A percentile compares a stretch with the other conserved stretches of the same genome.
phyloP scores from a whole-genome alignment of 1,140 invertebrate genomes.

The Temnothorax nylanderi region DNA sequence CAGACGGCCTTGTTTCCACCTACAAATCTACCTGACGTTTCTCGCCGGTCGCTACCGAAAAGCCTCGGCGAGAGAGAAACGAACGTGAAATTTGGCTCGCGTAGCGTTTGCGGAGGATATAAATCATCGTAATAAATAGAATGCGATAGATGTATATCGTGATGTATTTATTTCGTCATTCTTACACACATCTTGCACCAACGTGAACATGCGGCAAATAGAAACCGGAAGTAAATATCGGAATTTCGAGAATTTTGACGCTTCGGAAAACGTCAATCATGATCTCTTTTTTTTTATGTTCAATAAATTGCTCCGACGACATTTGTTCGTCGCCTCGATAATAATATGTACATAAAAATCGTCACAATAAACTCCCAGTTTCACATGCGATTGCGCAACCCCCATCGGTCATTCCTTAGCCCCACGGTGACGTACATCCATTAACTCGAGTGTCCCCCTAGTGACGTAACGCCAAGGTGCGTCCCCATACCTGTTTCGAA shows the following conservation, averaged over 20 bases:
- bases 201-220: background rate
- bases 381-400: constrained; percentile 60
- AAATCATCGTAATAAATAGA: constrained; percentile 42
- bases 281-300: background rate
- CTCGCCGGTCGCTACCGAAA: constrained; percentile 39
- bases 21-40: constrained; percentile 45
- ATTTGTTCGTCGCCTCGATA: background rate
- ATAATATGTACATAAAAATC: constrained; percentile 18
- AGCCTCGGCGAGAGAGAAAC: constrained; percentile 32
- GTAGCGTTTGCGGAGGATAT: background rate
- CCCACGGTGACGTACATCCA: constrained; percentile 71
- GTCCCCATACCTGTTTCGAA: constrained; percentile 80
- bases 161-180: constrained; percentile 14
- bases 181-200: background rate
- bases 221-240: background rate
- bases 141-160: constrained; percentile 2
- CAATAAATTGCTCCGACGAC: background rate
- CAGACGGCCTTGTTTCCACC: constrained; percentile 59
- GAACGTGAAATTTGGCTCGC: constrained; percentile 30
- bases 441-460: constrained; percentile 70
- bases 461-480: constrained; percentile 73
- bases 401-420: constrained; percentile 64
- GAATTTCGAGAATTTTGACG: background rate
- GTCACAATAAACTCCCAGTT: background rate
- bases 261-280: background rate